These are phyloP conservation scores for Phenganax subtilis DNA, from an alignment of 92 coral and sea anemone genomes.

Conservation along the genomic window DNA sequence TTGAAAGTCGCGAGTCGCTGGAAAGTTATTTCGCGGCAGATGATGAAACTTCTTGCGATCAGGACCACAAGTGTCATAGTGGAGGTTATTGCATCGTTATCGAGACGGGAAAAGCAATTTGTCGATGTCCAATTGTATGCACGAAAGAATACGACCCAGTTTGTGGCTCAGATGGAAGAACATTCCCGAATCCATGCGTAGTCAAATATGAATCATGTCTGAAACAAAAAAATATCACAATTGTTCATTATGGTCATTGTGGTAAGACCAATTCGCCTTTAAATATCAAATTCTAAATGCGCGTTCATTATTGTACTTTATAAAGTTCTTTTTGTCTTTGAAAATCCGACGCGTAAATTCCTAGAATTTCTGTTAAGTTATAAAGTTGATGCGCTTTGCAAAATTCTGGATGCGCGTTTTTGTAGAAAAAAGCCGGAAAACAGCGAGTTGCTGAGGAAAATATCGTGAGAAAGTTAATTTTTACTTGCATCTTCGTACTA, in stretches of 20 bases:
- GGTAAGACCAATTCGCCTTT: constrained; percentile 52
- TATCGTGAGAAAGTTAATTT: not conserved
- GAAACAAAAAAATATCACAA: constrained; percentile 62
- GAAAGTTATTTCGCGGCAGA: constrained; percentile 14
- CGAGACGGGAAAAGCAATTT: constrained; percentile 31
- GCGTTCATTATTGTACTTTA: not conserved
- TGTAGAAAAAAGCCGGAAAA: not conserved
- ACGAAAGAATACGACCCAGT: constrained; percentile 79
- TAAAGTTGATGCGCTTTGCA: too few species aligned
- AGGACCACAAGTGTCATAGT: constrained; percentile 3
- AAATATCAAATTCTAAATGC: not conserved
- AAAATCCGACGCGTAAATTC: too few species aligned
- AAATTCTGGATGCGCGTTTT: too few species aligned
- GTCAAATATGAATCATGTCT: constrained; percentile 68
- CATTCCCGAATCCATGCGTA: constrained; percentile 77
- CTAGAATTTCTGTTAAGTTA: too few species aligned
- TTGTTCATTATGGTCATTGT: constrained; percentile 70
- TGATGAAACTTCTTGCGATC: constrained; percentile 1
- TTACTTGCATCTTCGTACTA: too few species aligned
- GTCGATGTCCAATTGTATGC: constrained; percentile 37
- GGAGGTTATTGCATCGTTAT: constrained; percentile 28
- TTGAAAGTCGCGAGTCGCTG: constrained; percentile 11
- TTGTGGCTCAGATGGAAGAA: constrained; percentile 85
- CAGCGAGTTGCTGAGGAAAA: not conserved
- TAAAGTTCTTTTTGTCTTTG: not conserved